Evolutionary conservation across 1,140 invertebrate species (phyloP).

Genomic region (Idris sp.): DNA sequence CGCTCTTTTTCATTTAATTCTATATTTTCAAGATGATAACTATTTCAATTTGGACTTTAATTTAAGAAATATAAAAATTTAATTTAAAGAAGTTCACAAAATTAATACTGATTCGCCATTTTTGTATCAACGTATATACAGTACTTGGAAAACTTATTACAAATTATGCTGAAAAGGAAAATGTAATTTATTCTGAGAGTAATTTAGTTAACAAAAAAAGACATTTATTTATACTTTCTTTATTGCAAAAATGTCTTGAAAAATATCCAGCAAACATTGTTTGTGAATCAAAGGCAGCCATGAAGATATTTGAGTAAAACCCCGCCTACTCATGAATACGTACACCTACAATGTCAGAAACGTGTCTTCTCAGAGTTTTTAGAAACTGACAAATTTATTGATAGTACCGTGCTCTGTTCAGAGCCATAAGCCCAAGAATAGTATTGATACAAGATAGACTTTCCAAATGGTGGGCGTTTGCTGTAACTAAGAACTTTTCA

Average conservation of each 20-base stretch:
- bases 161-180: too few species aligned
- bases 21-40: constrained; percentile 21
- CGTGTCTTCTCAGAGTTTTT: constrained; percentile 27
- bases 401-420: constrained; percentile 23
- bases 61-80: too few species aligned
- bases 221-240: too few species aligned
- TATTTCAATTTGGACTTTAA: too few species aligned
- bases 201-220: too few species aligned
- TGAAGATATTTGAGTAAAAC: constrained; percentile 51
- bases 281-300: constrained; percentile 36
- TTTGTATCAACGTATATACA: too few species aligned
- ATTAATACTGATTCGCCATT: too few species aligned
- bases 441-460: constrained; percentile 37
- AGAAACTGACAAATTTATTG: constrained; percentile 55
- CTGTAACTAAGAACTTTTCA: constrained; percentile 14
- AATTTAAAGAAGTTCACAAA: too few species aligned
- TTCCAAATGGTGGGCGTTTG: constrained; percentile 35
- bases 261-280: constrained; percentile 26
- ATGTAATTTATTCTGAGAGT: too few species aligned
- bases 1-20: constrained; percentile 51
- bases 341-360: constrained; percentile 44
- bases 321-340: constrained; percentile 57
- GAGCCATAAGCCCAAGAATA: constrained; percentile 20
- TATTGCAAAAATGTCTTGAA: too few species aligned
- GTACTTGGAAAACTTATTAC: too few species aligned